Conservation (phyloP, 2,888 invertebrate species). For the Carterocephalus palaemon region DNA sequence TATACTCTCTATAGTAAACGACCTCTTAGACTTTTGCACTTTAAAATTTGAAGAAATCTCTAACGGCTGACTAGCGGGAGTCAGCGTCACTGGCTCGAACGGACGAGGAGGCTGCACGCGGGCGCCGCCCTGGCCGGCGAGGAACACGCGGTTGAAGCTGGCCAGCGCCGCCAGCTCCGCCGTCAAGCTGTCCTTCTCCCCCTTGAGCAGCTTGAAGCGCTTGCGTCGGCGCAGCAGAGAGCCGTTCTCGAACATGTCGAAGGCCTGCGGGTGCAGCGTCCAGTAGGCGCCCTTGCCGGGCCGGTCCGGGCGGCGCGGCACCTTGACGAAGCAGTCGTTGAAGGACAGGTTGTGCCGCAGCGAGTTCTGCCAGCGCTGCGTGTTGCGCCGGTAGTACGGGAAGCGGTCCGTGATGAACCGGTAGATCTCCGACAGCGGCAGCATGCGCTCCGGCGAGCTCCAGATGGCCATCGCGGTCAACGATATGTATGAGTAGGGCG, state of each 20-base stretch:
- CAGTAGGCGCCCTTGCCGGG: slow-evolving; percentile 93
- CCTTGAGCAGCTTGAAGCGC: slow-evolving; percentile 92
- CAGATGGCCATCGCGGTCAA: slow-evolving; percentile 98
- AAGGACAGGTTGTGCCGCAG: slow-evolving; percentile 95
- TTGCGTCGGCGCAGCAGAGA: slow-evolving; percentile 82
- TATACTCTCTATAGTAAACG: slow-evolving; percentile 92
- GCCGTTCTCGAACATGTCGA: slow-evolving; percentile 94
- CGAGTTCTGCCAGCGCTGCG: slow-evolving; percentile 91
- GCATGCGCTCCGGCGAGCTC: slow-evolving; percentile 96
- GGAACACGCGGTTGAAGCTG: slow-evolving; percentile 83
- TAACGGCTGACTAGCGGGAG: slow-evolving; percentile 29
- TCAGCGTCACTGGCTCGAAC: slow-evolving; percentile 39
- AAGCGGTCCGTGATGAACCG: slow-evolving; percentile 90
- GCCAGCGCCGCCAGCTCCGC: slow-evolving; percentile 85
- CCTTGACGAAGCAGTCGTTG: slow-evolving; percentile 97
- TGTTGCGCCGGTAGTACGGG: slow-evolving; percentile 91
- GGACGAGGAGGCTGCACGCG: slow-evolving; percentile 40
- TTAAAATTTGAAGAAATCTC: slow-evolving; percentile 18
- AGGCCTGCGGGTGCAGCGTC: slow-evolving; percentile 89
- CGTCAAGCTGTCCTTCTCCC: slow-evolving; percentile 79
- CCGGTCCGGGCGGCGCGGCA: slow-evolving; percentile 86
- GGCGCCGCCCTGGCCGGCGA: slow-evolving; percentile 50
- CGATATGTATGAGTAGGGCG: slow-evolving; percentile 97
- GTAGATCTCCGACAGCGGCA: slow-evolving; percentile 86
- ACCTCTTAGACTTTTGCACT: slow-evolving; percentile 75